A percentile compares a stretch with the other conserved stretches of the same genome.
phyloP scores from a whole-genome alignment of 2,888 invertebrate species.

The Leucania comma region DNA sequence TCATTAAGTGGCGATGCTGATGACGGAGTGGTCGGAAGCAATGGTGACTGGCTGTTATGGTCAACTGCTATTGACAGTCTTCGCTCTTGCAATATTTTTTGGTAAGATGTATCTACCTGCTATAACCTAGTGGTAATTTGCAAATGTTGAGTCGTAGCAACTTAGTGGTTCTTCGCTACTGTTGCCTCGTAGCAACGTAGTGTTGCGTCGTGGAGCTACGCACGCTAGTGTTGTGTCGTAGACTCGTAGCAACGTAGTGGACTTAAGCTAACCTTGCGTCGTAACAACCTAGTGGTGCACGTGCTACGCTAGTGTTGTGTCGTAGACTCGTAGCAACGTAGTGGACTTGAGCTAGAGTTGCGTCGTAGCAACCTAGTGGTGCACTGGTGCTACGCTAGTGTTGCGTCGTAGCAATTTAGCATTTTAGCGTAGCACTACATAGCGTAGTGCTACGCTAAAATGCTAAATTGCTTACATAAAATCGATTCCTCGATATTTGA shows the following conservation, averaged over 20 bases:
- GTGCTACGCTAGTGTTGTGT: background rate
- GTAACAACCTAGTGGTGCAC: background rate
- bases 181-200: background rate
- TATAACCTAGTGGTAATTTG: no score
- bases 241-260: background rate
- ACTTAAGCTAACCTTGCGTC: background rate
- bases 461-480: no score
- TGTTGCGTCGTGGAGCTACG: no score
- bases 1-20: conserved; percentile 6
- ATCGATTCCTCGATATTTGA: no score
- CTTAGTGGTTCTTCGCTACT: background rate
- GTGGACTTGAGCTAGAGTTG: background rate
- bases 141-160: background rate
- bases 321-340: background rate
- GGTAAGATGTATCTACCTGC: no score
- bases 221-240: background rate
- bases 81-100: conserved; percentile 26
- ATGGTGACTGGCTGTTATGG: conserved; percentile 38
- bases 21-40: conserved; percentile 13
- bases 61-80: conserved; percentile 35
- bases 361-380: background rate
- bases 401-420: background rate
- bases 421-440: no score
- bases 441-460: no score
- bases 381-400: background rate